These are phyloP conservation scores for Pissodes strobi DNA, from an alignment of 1,140 invertebrate genomes.

Conservation along the genomic window DNA sequence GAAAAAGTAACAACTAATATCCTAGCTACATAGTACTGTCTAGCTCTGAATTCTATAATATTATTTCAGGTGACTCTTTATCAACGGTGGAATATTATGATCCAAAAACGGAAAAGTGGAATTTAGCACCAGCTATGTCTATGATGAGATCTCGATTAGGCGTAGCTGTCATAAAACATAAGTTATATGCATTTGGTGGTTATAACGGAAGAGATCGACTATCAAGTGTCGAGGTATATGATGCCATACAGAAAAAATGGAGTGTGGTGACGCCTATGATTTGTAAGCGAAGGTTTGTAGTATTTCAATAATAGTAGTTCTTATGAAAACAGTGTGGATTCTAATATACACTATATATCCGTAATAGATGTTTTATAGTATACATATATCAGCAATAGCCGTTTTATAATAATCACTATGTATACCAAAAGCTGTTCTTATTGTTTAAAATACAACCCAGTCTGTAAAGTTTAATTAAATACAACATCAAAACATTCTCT, in stretches of 20 bases:
- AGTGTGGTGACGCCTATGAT: conserved; percentile 80
- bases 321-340: too few species aligned
- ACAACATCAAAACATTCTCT: too few species aligned
- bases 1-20: too few species aligned
- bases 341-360: too few species aligned
- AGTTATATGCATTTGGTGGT: conserved; percentile 75
- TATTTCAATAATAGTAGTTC: not conserved
- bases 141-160: conserved; percentile 84
- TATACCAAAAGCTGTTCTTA: too few species aligned
- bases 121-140: conserved; percentile 81
- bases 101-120: conserved; percentile 74
- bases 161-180: conserved; percentile 78
- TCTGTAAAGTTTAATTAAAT: too few species aligned
- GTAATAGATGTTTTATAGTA: too few species aligned
- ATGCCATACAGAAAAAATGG: conserved; percentile 76
- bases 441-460: too few species aligned
- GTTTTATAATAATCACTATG: too few species aligned
- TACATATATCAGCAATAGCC: too few species aligned
- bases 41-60: not conserved
- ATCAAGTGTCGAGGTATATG: conserved; percentile 87
- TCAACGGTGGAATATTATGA: conserved; percentile 88
- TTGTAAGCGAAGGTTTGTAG: conserved; percentile 73
- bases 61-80: conserved; percentile 72
- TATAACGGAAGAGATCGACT: conserved; percentile 84
- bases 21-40: conserved; percentile 4